Conservation (phyloP, 2,113 vertebrate species). For the Petrocephalus zakoni region DNA sequence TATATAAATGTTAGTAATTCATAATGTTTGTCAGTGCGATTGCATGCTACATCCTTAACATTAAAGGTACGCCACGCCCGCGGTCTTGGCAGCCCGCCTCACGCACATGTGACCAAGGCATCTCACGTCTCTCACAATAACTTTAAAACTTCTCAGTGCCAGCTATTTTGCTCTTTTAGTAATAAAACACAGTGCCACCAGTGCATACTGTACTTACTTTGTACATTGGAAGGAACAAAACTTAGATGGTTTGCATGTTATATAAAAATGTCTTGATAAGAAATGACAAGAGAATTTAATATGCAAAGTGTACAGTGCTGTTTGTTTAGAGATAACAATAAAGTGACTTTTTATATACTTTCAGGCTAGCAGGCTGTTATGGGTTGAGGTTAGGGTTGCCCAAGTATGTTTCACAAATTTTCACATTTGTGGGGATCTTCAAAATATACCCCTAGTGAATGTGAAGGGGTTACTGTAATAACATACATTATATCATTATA, state of each 20-base stretch:
- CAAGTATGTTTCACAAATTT: neutral
- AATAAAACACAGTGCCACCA: neutral
- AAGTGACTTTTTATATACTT: neutral
- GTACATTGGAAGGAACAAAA: neutral
- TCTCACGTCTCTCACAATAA: too few species aligned
- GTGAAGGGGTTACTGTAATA: too few species aligned
- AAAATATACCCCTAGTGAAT: neutral
- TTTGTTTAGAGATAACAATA: neutral
- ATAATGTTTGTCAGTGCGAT: neutral
- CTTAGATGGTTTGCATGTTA: neutral
- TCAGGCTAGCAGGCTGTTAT: neutral
- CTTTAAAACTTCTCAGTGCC: neutral
- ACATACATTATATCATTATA: neutral
- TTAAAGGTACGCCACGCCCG: neutral
- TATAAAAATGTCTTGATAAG: neutral
- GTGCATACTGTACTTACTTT: neutral
- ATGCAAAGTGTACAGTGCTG: neutral
- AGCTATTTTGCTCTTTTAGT: neutral
- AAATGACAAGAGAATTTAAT: neutral
- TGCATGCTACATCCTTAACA: neutral
- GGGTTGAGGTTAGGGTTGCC: neutral
- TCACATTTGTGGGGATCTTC: neutral
- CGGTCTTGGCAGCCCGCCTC: neutral
- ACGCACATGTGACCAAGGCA: too few species aligned
- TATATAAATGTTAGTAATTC: neutral